These are phyloP conservation scores for Nesidiocoris tenuis DNA, from an alignment of 2,888 invertebrate species.

Conservation along the genomic window DNA sequence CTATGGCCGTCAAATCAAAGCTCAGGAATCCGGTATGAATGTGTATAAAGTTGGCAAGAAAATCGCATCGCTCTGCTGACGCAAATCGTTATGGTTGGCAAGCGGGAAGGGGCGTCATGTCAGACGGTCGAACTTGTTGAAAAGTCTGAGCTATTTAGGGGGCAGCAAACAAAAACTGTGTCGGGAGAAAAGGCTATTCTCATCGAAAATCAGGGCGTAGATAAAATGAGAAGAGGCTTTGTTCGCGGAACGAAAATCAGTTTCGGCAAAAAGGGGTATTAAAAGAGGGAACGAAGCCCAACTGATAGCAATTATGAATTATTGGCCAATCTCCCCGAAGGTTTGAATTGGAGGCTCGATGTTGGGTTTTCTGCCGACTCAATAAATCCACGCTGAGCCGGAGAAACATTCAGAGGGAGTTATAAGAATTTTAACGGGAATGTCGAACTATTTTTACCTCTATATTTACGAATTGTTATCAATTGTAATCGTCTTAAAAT, in stretches of 20 bases:
- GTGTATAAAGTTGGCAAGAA: neutral
- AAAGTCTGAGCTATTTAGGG: neutral
- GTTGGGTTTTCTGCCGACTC: too few relatives aligned
- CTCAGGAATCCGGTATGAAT: too few relatives aligned
- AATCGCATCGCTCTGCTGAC: neutral
- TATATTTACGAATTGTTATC: too few relatives aligned
- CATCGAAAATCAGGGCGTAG: neutral
- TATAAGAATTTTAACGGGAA: neutral
- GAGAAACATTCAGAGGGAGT: neutral
- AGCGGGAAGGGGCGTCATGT: neutral
- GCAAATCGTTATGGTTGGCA: neutral
- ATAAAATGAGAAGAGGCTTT: neutral
- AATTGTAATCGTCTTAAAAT: too few relatives aligned
- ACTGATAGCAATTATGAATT: too few relatives aligned
- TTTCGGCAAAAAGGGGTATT: too few relatives aligned
- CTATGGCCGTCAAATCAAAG: too few relatives aligned
- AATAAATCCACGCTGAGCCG: neutral
- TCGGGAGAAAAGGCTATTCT: neutral
- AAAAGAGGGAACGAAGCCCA: neutral
- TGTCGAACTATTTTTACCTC: too few relatives aligned
- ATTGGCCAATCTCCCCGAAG: too few relatives aligned
- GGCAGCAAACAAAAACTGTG: neutral
- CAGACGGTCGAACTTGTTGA: neutral
- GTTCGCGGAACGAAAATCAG: too few relatives aligned
- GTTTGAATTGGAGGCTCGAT: too few relatives aligned